Percentiles rank a stretch among this genome's conserved stretches.
Evolutionary conservation across 2,888 invertebrate species (phyloP).

Genomic region (Cylloceria caligata): DNA sequence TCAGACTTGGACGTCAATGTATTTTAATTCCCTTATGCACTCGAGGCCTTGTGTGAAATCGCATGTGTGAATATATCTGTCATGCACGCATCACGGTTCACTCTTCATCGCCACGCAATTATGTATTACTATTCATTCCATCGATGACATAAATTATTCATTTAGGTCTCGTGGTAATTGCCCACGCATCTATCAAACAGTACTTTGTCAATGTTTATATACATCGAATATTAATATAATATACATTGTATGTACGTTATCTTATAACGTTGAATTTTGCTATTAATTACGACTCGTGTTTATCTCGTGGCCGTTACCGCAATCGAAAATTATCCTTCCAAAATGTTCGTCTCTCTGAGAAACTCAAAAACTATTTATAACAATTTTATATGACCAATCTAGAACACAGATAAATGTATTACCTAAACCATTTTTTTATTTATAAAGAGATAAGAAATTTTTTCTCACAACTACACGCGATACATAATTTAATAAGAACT

Average conservation of each 20-base stretch:
- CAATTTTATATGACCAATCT: no score
- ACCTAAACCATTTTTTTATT: no score
- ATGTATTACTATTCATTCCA: slow-evolving; percentile 64
- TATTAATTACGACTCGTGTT: slow-evolving; percentile 55
- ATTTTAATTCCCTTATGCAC: slow-evolving; percentile 20
- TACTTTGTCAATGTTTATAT: slow-evolving; percentile 51
- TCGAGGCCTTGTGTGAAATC: background rate
- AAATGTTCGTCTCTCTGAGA: background rate
- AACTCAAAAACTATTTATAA: no score
- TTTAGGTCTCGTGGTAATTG: slow-evolving; percentile 58
- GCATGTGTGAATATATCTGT: slow-evolving; percentile 24
- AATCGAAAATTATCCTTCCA: slow-evolving; percentile 24
- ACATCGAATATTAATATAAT: slow-evolving; percentile 23
- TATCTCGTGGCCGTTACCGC: slow-evolving; percentile 17
- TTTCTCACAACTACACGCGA: no score
- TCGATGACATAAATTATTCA: slow-evolving; percentile 63
- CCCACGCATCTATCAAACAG: slow-evolving; percentile 63
- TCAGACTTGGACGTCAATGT: slow-evolving; percentile 8
- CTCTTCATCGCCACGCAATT: slow-evolving; percentile 52
- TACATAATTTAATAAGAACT: no score
- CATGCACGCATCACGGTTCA: slow-evolving; percentile 25
- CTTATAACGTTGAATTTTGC: slow-evolving; percentile 45
- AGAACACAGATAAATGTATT: no score
- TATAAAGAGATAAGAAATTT: no score
- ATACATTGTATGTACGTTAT: slow-evolving; percentile 23